A percentile compares a stretch with the other conserved stretches of the same genome.
Conservation (phyloP, 2,888 invertebrate species). For the Biston stratarius region DNA sequence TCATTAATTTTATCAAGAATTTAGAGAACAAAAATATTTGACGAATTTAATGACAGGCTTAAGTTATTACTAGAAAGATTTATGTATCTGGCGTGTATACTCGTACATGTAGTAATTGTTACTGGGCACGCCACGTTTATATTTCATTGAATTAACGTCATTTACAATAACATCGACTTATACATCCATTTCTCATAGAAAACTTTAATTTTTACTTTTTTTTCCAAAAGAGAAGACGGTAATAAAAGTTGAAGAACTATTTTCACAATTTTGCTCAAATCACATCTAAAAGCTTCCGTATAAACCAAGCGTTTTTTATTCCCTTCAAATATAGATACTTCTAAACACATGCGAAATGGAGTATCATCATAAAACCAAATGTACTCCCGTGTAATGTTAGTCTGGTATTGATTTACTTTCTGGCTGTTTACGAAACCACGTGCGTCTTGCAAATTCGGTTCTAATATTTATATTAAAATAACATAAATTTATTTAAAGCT, state of each 20-base stretch:
- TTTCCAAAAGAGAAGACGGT: neutral
- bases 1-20: constrained; percentile 24
- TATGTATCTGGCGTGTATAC: neutral
- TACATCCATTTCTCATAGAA: no score
- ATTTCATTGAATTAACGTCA: neutral
- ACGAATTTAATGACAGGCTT: constrained; percentile 10
- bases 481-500: constrained; percentile 59
- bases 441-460: constrained; percentile 66
- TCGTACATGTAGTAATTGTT: neutral
- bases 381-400: constrained; percentile 55
- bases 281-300: neutral
- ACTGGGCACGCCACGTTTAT: neutral
- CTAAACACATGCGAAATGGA: constrained; percentile 53
- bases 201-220: neutral
- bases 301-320: constrained; percentile 33
- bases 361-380: constrained; percentile 79
- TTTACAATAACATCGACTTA: no score
- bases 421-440: constrained; percentile 73
- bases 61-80: neutral
- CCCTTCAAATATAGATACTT: constrained; percentile 35
- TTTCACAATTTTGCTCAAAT: neutral
- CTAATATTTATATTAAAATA: constrained; percentile 67
- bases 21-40: constrained; percentile 26
- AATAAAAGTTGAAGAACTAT: neutral
- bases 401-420: constrained; percentile 77